phyloP scores from a whole-genome alignment of 2,797 vertebrate genomes.

The Sebastes goodei region DNA sequence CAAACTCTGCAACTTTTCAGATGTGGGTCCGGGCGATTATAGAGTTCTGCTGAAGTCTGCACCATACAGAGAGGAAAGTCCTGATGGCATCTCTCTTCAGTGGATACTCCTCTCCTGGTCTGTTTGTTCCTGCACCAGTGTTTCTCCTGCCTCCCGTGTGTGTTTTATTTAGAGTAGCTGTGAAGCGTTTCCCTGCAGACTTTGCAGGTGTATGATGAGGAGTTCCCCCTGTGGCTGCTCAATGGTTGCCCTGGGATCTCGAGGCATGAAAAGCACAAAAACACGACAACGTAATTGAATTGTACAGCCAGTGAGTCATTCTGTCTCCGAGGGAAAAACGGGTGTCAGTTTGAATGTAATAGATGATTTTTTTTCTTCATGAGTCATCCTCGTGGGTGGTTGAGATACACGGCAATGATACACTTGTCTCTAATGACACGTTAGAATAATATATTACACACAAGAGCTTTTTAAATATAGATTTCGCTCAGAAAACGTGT shows the following conservation, averaged over 20 bases:
- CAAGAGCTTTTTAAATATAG: constrained; percentile 6
- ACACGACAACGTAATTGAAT: constrained; percentile 59
- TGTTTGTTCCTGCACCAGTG: background rate
- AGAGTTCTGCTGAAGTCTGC: constrained; percentile 29
- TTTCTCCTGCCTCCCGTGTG: constrained; percentile 14
- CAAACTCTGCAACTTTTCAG: background rate
- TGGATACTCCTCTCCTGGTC: background rate
- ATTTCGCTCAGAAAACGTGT: background rate
- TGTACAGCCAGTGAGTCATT: constrained; percentile 38
- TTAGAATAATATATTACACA: background rate
- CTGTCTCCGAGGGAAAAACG: background rate
- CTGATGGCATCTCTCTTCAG: background rate
- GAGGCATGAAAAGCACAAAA: constrained; percentile 61
- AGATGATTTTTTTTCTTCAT: background rate
- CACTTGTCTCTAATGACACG: background rate
- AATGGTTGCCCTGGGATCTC: constrained; percentile 40
- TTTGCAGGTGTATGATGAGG: constrained; percentile 30
- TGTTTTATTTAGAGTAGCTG: background rate
- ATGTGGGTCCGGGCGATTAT: background rate
- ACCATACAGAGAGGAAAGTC: constrained; percentile 13
- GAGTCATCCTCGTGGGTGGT: constrained; percentile 22
- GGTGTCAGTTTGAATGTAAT: constrained; percentile 19
- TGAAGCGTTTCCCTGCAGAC: constrained; percentile 46
- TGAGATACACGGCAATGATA: background rate
- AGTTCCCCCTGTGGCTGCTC: constrained; percentile 41